Conservation (phyloP, 2,113 vertebrate species). For the Blennius ocellaris region DNA sequence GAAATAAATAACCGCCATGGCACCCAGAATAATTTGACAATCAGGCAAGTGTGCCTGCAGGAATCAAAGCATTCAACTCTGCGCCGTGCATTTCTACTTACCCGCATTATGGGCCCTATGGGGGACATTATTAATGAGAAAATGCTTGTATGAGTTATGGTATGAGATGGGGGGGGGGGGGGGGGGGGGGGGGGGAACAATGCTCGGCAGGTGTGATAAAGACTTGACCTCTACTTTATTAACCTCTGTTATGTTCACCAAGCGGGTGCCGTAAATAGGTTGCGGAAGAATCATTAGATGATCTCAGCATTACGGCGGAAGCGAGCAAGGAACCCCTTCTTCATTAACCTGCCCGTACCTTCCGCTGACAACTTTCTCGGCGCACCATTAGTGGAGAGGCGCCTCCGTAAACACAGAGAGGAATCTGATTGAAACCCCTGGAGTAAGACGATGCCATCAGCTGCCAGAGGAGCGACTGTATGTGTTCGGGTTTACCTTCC, state of each 20-base stretch:
- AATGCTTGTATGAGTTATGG: conserved; percentile 46
- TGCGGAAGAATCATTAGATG: conserved; percentile 60
- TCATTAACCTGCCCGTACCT: conserved; percentile 62
- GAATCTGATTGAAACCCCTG: conserved; percentile 18
- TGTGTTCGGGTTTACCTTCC: not conserved
- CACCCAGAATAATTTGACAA: conserved; percentile 67
- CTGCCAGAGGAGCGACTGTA: conserved; percentile 21
- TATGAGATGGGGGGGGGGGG: conserved; percentile 9
- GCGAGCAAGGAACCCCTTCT: conserved; percentile 36
- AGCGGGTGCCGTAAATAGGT: conserved; percentile 58
- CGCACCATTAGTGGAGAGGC: conserved; percentile 33
- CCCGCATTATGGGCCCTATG: conserved; percentile 34
- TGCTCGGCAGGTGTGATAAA: conserved; percentile 65
- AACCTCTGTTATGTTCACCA: conserved; percentile 70
- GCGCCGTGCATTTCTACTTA: conserved; percentile 50
- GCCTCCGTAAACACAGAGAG: conserved; percentile 11
- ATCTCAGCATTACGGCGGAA: conserved; percentile 23
- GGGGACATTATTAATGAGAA: conserved; percentile 64
- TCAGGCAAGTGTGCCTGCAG: conserved; percentile 58
- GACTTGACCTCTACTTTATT: conserved; percentile 73
- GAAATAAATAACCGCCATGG: conserved; percentile 68
- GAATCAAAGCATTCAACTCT: conserved; percentile 68
- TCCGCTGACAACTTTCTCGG: conserved; percentile 18
- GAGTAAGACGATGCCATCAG: conserved; percentile 3
- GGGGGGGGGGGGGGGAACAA: conserved; percentile 13